Base-by-base conservation (phyloP, 2,888 invertebrate species). In the Tupiocoris notatus region DNA sequence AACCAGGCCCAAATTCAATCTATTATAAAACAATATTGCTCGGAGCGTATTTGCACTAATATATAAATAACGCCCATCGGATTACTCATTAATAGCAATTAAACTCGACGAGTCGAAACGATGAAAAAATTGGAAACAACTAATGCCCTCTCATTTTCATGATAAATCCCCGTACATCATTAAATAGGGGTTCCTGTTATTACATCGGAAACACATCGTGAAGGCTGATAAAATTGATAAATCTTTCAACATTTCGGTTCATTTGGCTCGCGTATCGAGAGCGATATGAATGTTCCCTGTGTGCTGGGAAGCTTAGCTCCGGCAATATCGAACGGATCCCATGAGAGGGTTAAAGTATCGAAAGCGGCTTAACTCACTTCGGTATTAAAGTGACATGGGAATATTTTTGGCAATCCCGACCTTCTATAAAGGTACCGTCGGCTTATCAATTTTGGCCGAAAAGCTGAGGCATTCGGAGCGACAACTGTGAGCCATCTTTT, bases 161-260 rank as follows among this genome's bases (percentile, higher is more conserved):
- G 16, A 22, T 67, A 54, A 58, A 67, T 67, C 57, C 16, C 67
- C 56, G 18, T n/a, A n/a, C n/a, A n/a, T n/a, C n/a, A n/a, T n/a
- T n/a, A n/a, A n/a, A n/a, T n/a, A n/a, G n/a, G n/a, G n/a, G n/a
- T n/a, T n/a, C n/a, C n/a, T n/a, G n/a, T n/a, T n/a, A n/a, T n/a
- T n/a, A n/a, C n/a, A n/a, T n/a, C n/a, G n/a, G n/a, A n/a, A n/a
- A n/a, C n/a, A n/a, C n/a, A n/a, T n/a, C n/a, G n/a, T n/a, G n/a
- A n/a, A n/a, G n/a, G n/a, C n/a, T n/a, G n/a, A n/a, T n/a, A n/a
- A n/a, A n/a, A n/a, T n/a, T 67, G 57, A 67, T 67, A 58, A 67
- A 67, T 67, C 24, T 57, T 20, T 58, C 9, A 23, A 54, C 23
- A 57, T 58, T 57, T 23, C 70, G 59, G 70, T 70, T 70, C 70